phyloP scores from a whole-genome alignment of 2,113 vertebrate genomes.

The Nesogale talazaci region DNA sequence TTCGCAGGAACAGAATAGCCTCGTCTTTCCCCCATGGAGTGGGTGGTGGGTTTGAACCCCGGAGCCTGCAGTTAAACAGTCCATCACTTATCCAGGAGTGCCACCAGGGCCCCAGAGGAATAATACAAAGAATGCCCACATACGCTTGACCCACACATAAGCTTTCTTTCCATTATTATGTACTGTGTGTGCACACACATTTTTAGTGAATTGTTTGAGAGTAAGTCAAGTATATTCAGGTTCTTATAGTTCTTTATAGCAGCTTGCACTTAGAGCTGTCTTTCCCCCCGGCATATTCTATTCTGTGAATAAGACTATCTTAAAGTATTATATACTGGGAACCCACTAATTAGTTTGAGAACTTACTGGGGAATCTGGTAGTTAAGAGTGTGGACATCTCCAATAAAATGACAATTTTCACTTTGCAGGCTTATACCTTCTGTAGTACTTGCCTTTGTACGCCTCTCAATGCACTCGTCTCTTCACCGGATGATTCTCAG shows the following conservation, averaged over 20 bases:
- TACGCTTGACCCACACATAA: neutral
- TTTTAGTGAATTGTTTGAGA: neutral
- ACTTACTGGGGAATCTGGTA: constrained; percentile 15
- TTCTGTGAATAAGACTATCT: neutral
- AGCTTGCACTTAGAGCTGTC: neutral
- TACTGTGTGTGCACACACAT: neutral
- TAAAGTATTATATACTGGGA: neutral
- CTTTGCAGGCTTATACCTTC: constrained; percentile 22
- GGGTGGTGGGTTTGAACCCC: too few species aligned
- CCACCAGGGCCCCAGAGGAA: neutral
- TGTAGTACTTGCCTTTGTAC: neutral
- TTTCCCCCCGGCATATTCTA: neutral
- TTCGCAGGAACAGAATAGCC: too few species aligned
- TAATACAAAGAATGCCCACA: neutral
- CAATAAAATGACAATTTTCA: constrained; percentile 33
- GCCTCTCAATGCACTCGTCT: neutral
- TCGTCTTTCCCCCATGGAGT: too few species aligned
- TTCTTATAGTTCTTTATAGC: neutral
- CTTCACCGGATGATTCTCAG: constrained; percentile 33
- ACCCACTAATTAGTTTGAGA: neutral
- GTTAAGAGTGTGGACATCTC: neutral
- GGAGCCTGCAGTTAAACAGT: too few species aligned
- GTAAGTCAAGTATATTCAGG: neutral
- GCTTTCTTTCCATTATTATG: neutral
- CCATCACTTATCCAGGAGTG: too few species aligned